Conservation (phyloP, 2,113 vertebrate species). For the Pachycephala philippinensis region DNA sequence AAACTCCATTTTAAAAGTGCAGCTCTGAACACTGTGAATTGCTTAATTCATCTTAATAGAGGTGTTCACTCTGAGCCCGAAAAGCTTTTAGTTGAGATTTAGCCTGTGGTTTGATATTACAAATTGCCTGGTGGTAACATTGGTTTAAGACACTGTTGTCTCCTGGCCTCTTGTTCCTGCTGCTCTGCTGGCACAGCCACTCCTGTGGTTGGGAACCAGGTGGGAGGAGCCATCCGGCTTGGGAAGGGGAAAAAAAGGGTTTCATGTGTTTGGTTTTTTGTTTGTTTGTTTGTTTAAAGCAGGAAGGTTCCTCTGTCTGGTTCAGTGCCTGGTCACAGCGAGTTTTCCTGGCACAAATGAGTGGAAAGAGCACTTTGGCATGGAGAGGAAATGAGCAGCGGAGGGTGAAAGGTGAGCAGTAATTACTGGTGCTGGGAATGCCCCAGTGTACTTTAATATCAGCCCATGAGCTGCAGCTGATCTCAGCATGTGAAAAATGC, state of each 20-base stretch:
- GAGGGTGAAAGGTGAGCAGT: conserved; percentile 41
- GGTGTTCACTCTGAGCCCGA: not conserved
- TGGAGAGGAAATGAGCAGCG: not conserved
- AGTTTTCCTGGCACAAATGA: conserved; percentile 1
- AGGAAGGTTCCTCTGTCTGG: not conserved
- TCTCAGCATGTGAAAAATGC: not conserved
- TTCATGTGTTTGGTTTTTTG: not conserved
- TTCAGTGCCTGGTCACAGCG: not conserved
- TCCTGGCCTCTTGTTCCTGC: conserved; percentile 2
- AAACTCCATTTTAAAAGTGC: not conserved
- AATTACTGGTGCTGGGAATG: not conserved
- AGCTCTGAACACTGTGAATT: not conserved
- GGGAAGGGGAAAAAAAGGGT: not conserved
- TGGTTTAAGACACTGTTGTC: conserved; percentile 25
- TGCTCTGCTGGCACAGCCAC: not conserved
- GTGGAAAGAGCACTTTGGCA: conserved; percentile 23
- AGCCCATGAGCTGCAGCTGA: not conserved
- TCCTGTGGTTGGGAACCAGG: conserved; percentile 5
- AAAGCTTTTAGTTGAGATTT: conserved; percentile 59
- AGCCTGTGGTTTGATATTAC: conserved; percentile 59
- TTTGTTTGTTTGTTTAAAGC: conserved; percentile 53
- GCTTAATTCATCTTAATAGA: conserved; percentile 54
- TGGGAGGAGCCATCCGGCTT: not conserved
- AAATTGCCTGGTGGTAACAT: conserved; percentile 38
- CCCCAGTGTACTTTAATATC: not conserved